phyloP scores from a whole-genome alignment of 35 echinoderm and acorn worm species.

The Strongylocentrotus purpuratus region DNA sequence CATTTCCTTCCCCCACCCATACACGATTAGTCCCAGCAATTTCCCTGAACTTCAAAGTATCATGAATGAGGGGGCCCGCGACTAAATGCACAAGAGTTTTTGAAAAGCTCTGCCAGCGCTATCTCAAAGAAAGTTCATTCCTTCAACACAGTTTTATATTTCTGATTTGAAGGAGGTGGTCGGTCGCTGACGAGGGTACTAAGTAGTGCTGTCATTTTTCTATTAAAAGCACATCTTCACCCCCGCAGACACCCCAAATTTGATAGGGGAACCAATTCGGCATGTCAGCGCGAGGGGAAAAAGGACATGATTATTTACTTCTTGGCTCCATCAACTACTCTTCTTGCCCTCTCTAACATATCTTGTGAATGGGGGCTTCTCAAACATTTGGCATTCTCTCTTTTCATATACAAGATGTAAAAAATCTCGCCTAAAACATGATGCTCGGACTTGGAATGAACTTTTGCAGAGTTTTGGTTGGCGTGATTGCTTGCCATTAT shows the following conservation, averaged over 20 bases:
- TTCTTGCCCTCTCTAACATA: no score
- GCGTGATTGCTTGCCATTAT: no score
- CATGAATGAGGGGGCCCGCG: not conserved
- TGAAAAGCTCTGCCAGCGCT: not conserved
- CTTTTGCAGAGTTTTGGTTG: no score
- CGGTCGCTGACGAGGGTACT: not conserved
- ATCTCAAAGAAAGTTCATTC: not conserved
- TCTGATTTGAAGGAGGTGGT: not conserved
- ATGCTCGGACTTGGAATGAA: no score
- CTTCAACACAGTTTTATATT: not conserved
- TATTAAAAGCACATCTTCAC: not conserved
- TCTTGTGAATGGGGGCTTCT: no score
- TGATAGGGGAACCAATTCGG: not conserved
- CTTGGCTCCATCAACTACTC: no score
- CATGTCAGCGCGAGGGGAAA: not conserved
- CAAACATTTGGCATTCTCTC: no score
- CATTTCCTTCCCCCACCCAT: not conserved
- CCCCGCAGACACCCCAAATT: not conserved
- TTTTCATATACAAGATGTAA: no score
- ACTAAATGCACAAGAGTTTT: not conserved
- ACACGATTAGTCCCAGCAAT: no score
- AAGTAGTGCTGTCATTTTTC: slow-evolving; percentile 3
- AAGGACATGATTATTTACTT: no score
- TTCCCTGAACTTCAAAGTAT: not conserved
- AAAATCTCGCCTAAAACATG: no score